phyloP scores from a whole-genome alignment of 1,140 invertebrate species.

The Drosophila sturtevanti region DNA sequence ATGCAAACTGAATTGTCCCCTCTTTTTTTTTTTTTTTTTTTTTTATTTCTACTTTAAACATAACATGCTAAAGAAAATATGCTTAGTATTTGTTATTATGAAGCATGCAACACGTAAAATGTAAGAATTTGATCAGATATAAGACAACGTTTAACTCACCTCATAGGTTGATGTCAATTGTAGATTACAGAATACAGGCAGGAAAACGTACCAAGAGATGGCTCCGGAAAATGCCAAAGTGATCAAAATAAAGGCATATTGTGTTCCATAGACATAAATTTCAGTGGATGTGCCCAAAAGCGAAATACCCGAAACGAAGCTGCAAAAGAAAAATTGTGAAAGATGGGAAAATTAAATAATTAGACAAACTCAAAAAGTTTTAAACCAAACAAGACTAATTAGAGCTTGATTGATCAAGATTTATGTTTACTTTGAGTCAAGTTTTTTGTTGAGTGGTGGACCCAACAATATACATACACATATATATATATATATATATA shows the following conservation, averaged over 20 bases:
- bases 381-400: conserved; percentile 29
- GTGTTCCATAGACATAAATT: conserved; percentile 91
- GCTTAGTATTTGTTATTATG: conserved; percentile 51
- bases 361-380: conserved; percentile 28
- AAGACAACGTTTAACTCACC: conserved; percentile 83
- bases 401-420: conserved; percentile 36
- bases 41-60: not conserved
- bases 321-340: conserved; percentile 79
- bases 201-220: conserved; percentile 88
- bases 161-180: conserved; percentile 93
- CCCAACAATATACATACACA: not conserved
- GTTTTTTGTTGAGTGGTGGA: conserved; percentile 7
- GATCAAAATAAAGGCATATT: conserved; percentile 88
- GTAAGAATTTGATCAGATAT: conserved; percentile 14
- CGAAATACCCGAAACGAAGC: conserved; percentile 94
- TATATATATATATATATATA: too few species aligned
- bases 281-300: conserved; percentile 92
- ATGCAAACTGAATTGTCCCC: too few species aligned
- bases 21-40: not conserved
- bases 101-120: conserved; percentile 43
- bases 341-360: conserved; percentile 33
- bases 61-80: conserved; percentile 10
- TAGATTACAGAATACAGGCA: conserved; percentile 93
- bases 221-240: conserved; percentile 87
- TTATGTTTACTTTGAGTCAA: conserved; percentile 16